phyloP scores from a whole-genome alignment of 2,113 vertebrate species.

The Fulmarus glacialis region DNA sequence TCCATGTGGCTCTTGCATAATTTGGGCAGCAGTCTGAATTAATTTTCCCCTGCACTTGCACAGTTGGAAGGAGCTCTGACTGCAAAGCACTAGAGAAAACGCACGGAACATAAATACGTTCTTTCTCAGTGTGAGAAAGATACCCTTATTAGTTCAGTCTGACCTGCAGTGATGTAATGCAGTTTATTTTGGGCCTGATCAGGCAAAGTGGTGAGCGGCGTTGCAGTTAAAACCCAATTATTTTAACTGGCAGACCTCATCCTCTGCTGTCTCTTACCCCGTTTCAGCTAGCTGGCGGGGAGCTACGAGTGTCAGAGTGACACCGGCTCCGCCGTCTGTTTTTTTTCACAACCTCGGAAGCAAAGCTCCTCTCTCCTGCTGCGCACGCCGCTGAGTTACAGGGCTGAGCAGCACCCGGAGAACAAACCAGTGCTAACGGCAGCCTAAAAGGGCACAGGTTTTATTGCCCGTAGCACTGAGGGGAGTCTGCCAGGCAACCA shows the following conservation, averaged over 20 bases:
- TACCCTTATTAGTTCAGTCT: background rate
- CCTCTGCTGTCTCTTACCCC: background rate
- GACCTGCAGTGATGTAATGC: constrained; percentile 29
- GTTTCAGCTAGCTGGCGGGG: background rate
- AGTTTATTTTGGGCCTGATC: constrained; percentile 49
- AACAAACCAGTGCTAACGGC: background rate
- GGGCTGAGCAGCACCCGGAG: background rate
- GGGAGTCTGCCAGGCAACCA: background rate
- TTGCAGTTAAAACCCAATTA: background rate
- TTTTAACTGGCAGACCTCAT: constrained; percentile 2
- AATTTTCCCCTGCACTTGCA: constrained; percentile 1
- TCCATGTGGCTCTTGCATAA: constrained; percentile 27
- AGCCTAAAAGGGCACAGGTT: background rate
- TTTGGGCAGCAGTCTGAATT: constrained; percentile 25
- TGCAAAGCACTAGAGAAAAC: background rate
- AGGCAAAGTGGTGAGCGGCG: constrained; percentile 3
- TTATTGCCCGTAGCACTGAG: background rate
- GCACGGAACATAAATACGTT: background rate
- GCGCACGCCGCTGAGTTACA: background rate
- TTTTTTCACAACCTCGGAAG: background rate
- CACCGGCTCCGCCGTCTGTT: accelerated
- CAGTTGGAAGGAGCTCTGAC: background rate
- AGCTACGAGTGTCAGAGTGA: background rate
- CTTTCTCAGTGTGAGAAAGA: background rate
- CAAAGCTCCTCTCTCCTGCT: background rate